phyloP scores from a whole-genome alignment of 2,797 vertebrate species.

The Smutsia temminckii region DNA sequence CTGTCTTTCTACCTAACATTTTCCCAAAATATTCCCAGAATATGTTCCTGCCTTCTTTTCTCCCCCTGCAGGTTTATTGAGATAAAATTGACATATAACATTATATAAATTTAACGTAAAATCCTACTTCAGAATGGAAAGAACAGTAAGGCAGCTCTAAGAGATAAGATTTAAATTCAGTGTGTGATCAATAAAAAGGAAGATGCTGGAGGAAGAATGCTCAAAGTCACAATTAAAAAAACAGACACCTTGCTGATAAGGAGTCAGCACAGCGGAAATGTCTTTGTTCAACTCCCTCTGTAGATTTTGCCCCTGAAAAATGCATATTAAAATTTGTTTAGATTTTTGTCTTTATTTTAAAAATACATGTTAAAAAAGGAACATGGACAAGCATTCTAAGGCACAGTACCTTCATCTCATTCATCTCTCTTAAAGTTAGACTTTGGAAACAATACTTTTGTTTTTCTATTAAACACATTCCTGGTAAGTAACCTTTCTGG shows the following conservation, averaged over 20 bases:
- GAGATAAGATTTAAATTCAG: slow-evolving; percentile 20
- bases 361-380: neutral
- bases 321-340: slow-evolving; percentile 29
- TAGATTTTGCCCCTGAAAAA: slow-evolving; percentile 33
- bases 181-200: neutral
- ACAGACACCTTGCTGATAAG: slow-evolving; percentile 25
- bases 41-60: neutral
- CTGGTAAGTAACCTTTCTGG: neutral
- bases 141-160: neutral
- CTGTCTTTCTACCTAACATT: neutral
- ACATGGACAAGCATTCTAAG: neutral
- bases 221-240: slow-evolving; percentile 44
- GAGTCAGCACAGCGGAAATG: slow-evolving; percentile 5
- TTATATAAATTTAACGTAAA: neutral
- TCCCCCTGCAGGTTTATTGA: neutral
- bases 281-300: slow-evolving; percentile 27
- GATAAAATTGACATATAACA: neutral
- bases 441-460: neutral
- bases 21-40: neutral
- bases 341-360: slow-evolving; percentile 4
- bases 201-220: neutral
- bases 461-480: neutral
- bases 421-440: neutral
- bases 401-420: neutral
- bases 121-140: neutral